Conservation (phyloP, 1,140 invertebrate species). For the Drosophila biarmipes region DNA sequence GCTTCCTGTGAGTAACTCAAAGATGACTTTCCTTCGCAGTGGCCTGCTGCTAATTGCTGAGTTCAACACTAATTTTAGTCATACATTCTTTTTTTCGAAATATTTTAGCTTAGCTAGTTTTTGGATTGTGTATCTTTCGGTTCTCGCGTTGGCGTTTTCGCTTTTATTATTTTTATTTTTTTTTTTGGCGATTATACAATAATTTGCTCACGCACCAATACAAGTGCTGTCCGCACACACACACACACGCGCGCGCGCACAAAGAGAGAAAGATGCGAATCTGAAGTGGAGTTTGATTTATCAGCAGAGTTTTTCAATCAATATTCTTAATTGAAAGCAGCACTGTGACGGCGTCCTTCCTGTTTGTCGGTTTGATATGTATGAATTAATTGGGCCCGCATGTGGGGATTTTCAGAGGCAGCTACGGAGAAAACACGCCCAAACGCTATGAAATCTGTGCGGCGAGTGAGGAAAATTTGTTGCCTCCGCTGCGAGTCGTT, state of each 20-base stretch:
- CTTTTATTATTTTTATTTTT: slow-evolving; percentile 28
- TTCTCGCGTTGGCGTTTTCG: slow-evolving; percentile 36
- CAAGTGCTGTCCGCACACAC: slow-evolving; percentile 34
- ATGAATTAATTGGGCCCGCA: slow-evolving; percentile 41
- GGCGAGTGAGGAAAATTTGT: slow-evolving; percentile 59
- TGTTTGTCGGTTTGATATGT: slow-evolving; percentile 16
- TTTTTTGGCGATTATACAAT: slow-evolving; percentile 78
- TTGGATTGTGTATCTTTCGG: slow-evolving; percentile 19
- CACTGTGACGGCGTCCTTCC: slow-evolving; percentile 18
- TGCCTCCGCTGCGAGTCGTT: slow-evolving; percentile 30
- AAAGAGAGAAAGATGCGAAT: slow-evolving; percentile 30
- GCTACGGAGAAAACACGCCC: slow-evolving; percentile 67
- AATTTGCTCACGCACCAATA: slow-evolving; percentile 62
- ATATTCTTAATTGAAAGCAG: slow-evolving; percentile 22
- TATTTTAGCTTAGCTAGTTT: slow-evolving; percentile 35
- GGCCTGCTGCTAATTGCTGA: neutral
- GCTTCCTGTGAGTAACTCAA: no score
- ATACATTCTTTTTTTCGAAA: slow-evolving; percentile 2
- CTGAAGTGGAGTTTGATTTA: slow-evolving; percentile 22
- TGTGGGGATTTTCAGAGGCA: slow-evolving; percentile 12
- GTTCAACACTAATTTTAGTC: neutral
- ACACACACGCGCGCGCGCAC: slow-evolving; percentile 25
- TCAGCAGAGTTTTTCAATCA: slow-evolving; percentile 12
- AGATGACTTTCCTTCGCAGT: neutral
- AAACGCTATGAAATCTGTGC: slow-evolving; percentile 75